phyloP scores from a whole-genome alignment of 2,113 vertebrate genomes.

The Hypocryptadius cinnamomeus region DNA sequence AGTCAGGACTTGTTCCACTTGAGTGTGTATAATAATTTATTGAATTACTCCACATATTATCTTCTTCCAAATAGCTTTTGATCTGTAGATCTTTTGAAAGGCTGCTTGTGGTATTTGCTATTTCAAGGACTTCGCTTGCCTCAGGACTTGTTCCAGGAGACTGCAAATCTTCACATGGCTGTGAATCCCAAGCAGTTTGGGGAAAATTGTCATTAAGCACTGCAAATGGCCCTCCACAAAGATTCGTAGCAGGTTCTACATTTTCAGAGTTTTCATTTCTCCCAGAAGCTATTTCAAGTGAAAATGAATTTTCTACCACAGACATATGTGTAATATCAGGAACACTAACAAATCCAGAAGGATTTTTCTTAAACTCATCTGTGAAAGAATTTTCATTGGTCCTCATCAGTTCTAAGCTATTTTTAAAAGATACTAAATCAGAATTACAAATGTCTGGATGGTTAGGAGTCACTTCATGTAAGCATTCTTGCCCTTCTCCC shows the following conservation, averaged over 20 bases:
- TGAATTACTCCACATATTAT: conserved; percentile 74
- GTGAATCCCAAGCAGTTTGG: conserved; percentile 70
- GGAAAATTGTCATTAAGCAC: conserved; percentile 35
- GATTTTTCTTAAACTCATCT: not conserved
- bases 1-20: conserved; percentile 75
- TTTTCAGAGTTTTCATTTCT: conserved; percentile 3
- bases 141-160: conserved; percentile 69
- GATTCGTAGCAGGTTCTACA: not conserved
- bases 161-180: conserved; percentile 61
- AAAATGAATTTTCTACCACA: not conserved
- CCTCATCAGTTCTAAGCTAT: not conserved
- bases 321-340: not conserved
- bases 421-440: not conserved
- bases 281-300: conserved; percentile 1
- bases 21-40: conserved; percentile 75
- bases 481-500: not conserved
- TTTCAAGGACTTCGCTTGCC: conserved; percentile 20
- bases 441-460: not conserved
- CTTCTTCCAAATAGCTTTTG: conserved; percentile 46
- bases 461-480: not conserved
- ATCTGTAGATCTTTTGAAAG: conserved; percentile 1
- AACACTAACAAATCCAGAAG: not conserved
- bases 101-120: not conserved
- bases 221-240: not conserved
- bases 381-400: not conserved